phyloP scores from a whole-genome alignment of 2,113 vertebrate species.

The Xyliphius kryptos region DNA sequence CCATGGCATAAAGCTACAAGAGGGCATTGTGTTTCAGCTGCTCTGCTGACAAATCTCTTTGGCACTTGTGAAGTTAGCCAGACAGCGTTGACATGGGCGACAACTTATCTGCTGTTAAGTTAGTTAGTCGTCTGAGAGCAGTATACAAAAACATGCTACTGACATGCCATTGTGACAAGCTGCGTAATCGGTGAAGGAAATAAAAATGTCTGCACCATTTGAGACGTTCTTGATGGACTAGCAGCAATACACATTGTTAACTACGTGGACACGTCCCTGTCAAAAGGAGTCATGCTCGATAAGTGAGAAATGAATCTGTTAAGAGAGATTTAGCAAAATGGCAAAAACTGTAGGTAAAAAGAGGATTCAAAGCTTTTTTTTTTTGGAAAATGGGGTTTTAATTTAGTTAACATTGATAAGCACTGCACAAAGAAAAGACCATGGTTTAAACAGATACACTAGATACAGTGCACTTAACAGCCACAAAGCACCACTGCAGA shows the following conservation, averaged over 20 bases:
- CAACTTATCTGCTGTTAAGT: slow-evolving; percentile 45
- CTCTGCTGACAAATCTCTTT: slow-evolving; percentile 91
- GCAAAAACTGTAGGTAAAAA: too few relatives aligned
- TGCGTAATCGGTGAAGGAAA: too few relatives aligned
- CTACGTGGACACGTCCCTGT: too few relatives aligned
- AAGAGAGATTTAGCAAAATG: too few relatives aligned
- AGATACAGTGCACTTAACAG: slow-evolving; percentile 40
- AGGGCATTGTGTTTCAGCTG: slow-evolving; percentile 91
- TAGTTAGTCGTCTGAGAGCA: slow-evolving; percentile 45
- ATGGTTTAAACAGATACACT: slow-evolving; percentile 59
- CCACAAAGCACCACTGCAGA: slow-evolving; percentile 38
- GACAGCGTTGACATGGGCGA: slow-evolving; percentile 68
- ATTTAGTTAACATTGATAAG: slow-evolving; percentile 70
- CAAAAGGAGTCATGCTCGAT: too few relatives aligned
- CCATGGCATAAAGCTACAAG: slow-evolving; percentile 91
- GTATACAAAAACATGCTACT: slow-evolving; percentile 33
- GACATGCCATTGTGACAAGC: too few relatives aligned
- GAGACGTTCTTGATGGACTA: too few relatives aligned
- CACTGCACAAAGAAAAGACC: slow-evolving; percentile 68
- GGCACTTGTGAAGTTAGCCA: slow-evolving; percentile 85
- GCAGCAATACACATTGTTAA: too few relatives aligned
- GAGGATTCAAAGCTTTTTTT: slow-evolving; percentile 1
- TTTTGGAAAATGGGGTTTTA: slow-evolving; percentile 62
- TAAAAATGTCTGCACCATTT: too few relatives aligned
- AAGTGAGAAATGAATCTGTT: too few relatives aligned